Conservation (phyloP, 2,113 vertebrate species). For the Ursus arctos region DNA sequence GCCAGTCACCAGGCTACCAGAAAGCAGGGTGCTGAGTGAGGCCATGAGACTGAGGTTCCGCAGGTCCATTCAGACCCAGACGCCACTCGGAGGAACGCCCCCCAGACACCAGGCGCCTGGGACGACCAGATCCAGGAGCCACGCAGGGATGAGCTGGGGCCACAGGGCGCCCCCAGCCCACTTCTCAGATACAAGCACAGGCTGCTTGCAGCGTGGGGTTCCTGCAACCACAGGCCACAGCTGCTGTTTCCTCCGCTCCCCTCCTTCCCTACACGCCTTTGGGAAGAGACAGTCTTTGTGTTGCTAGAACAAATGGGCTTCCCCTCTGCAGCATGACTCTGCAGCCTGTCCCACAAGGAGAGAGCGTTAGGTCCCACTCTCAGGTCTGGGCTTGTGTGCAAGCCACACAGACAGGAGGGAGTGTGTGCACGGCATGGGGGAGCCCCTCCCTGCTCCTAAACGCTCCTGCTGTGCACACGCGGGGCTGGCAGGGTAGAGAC, state of each 20-base stretch:
- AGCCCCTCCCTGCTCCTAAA: background rate
- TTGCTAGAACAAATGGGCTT: fast-evolving
- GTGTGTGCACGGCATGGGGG: no score
- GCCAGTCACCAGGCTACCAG: fast-evolving
- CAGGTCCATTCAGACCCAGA: background rate
- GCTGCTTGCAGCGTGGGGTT: no score
- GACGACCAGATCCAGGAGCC: background rate
- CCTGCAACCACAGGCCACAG: background rate
- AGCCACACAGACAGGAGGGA: background rate
- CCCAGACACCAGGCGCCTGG: fast-evolving
- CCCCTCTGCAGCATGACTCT: background rate
- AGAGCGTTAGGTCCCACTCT: background rate
- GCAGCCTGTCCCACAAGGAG: background rate
- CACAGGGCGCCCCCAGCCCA: no score
- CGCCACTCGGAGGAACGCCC: background rate
- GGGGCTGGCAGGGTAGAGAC: background rate
- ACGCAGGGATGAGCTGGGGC: no score
- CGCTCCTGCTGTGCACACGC: background rate
- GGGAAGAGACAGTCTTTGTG: background rate
- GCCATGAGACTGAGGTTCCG: no score
- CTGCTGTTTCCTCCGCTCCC: background rate
- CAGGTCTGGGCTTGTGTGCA: background rate
- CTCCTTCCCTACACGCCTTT: fast-evolving
- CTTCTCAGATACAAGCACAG: no score
- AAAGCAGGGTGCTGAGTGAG: background rate